phyloP scores from a whole-genome alignment of 2,113 vertebrate species.

The Apistogramma diplotaenia region DNA sequence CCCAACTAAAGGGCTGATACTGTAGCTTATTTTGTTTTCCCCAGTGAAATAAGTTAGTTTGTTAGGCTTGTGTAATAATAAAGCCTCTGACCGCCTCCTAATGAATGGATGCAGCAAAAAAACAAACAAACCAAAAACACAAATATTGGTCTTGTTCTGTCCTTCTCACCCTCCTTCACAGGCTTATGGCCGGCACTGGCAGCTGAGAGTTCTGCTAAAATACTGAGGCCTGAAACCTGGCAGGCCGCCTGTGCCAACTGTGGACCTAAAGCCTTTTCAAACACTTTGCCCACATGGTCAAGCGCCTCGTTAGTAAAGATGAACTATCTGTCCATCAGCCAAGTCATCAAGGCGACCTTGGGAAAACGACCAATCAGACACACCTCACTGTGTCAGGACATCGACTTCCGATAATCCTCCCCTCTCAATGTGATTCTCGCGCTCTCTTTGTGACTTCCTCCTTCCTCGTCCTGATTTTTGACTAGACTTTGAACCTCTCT shows the following conservation, averaged over 20 bases:
- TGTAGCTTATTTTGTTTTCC: not conserved
- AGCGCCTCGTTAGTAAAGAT: constrained; percentile 17
- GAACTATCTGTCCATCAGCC: constrained; percentile 9
- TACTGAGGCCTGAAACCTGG: not conserved
- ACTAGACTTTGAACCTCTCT: constrained; percentile 10
- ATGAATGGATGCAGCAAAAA: constrained; percentile 4
- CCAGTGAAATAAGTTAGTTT: not conserved
- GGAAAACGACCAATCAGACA: constrained; percentile 20
- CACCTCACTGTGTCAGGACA: constrained; percentile 21
- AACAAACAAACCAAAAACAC: not conserved
- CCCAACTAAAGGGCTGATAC: not conserved
- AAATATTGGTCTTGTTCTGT: not conserved
- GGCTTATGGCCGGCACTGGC: not conserved
- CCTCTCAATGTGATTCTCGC: not conserved
- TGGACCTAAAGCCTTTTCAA: not conserved
- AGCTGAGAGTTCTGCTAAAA: constrained; percentile 7
- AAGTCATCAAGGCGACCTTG: constrained; percentile 45
- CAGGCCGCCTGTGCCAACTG: not conserved
- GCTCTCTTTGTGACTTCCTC: not conserved
- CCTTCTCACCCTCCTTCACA: constrained; percentile 1
- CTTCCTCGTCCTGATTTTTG: not conserved
- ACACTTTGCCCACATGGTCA: not conserved
- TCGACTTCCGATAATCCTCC: constrained; percentile 53
- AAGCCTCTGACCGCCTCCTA: not conserved
- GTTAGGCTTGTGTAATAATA: not conserved